These are phyloP conservation scores for Hybos culiciformis DNA, from an alignment of 2,888 invertebrate species.

Conservation along the genomic window DNA sequence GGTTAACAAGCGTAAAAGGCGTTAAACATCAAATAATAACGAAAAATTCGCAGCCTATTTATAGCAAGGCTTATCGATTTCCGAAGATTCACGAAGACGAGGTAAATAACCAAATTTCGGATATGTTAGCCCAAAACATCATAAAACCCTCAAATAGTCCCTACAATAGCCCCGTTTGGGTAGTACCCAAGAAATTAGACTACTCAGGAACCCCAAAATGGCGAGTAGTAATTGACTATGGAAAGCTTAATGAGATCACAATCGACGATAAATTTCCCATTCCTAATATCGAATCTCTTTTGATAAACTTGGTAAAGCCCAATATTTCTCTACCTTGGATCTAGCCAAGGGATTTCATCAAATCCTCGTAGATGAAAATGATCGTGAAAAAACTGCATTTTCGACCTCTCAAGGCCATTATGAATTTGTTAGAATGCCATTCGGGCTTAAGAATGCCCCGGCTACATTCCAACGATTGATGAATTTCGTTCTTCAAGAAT, in stretches of 20 bases:
- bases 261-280: too few species aligned
- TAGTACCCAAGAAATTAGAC: slow-evolving; percentile 6
- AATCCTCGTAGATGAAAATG: slow-evolving; percentile 7
- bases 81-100: not conserved
- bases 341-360: slow-evolving; percentile 11
- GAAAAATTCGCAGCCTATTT: not conserved
- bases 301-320: too few species aligned
- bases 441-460: too few species aligned
- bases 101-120: slow-evolving; percentile 4
- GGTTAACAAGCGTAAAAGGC: slow-evolving; percentile 1
- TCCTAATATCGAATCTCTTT: too few species aligned
- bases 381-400: slow-evolving; percentile 9
- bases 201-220: slow-evolving; percentile 6
- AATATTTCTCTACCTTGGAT: slow-evolving; percentile 4
- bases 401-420: too few species aligned
- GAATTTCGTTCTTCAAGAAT: too few species aligned
- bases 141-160: too few species aligned
- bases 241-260: too few species aligned
- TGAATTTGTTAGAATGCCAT: too few species aligned
- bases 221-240: slow-evolving; percentile 9
- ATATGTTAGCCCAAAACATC: slow-evolving; percentile 7
- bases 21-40: slow-evolving; percentile 3
- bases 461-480: too few species aligned
- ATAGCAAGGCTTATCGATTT: not conserved
- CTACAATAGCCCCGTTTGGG: too few species aligned